Conservation (phyloP, 2,888 invertebrate species). For the Pristionchus maxplancki region DNA sequence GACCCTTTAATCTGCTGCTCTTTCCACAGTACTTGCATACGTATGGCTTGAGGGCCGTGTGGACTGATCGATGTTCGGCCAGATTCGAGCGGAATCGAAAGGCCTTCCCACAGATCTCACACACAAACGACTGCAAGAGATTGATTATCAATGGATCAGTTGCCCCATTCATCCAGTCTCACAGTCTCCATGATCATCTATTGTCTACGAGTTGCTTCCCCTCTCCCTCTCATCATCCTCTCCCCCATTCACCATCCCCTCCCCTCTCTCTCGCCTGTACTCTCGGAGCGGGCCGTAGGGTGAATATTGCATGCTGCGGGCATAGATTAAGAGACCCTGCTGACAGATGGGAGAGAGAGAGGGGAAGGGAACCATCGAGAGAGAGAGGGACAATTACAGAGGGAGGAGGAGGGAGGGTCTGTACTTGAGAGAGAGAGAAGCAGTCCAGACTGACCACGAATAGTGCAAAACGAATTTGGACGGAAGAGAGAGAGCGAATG, state of each 20-base stretch:
- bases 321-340: constrained; percentile 28
- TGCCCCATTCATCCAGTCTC: not conserved
- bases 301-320: constrained; percentile 32
- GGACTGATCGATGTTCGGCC: constrained; percentile 78
- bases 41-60: constrained; percentile 77
- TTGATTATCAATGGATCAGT: not conserved
- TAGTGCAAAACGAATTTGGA: constrained; percentile 52
- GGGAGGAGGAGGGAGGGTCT: not conserved
- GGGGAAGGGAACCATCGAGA: not conserved
- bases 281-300: constrained; percentile 4
- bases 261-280: constrained; percentile 25
- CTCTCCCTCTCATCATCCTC: not conserved
- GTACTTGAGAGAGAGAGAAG: not conserved
- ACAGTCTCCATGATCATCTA: not conserved
- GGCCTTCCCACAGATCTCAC: constrained; percentile 78
- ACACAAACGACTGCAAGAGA: constrained; percentile 73
- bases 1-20: constrained; percentile 76
- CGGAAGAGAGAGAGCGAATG: not conserved
- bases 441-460: not conserved
- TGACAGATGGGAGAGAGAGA: constrained; percentile 35
- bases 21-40: constrained; percentile 78
- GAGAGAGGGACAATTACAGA: not conserved
- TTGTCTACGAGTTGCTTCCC: not conserved
- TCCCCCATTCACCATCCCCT: not conserved
- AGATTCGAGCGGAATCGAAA: constrained; percentile 78